These are phyloP conservation scores for Tineola bisselliella DNA, from an alignment of 2,888 invertebrate species.

Conservation along the genomic window DNA sequence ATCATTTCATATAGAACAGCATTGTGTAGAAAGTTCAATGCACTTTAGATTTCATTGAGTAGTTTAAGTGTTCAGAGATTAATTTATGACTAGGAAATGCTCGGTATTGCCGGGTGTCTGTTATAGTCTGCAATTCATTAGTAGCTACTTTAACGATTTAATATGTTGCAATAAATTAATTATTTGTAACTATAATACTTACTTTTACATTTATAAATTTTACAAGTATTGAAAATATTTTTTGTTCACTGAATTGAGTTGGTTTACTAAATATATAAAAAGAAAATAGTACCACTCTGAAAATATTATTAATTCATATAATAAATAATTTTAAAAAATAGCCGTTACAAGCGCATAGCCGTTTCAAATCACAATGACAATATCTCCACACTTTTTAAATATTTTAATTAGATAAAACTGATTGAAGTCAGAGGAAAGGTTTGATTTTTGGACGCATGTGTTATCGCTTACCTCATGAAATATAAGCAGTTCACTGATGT, in stretches of 20 bases:
- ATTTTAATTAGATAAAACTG: background rate
- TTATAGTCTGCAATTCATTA: background rate
- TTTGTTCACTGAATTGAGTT: too few relatives aligned
- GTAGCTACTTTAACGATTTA: background rate
- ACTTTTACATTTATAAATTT: background rate
- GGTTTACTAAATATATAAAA: too few relatives aligned
- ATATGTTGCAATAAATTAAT: background rate
- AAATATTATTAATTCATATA: too few relatives aligned
- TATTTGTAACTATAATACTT: background rate
- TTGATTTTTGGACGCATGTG: background rate
- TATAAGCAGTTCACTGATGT: background rate
- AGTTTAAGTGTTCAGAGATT: slow-evolving; percentile 2
- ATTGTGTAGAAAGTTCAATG: slow-evolving; percentile 3
- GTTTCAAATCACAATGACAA: too few relatives aligned
- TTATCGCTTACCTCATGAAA: slow-evolving; percentile 3
- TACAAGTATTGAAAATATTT: too few relatives aligned
- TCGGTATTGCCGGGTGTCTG: background rate
- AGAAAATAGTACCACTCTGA: too few relatives aligned
- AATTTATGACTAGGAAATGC: slow-evolving; percentile 2
- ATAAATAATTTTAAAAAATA: too few relatives aligned
- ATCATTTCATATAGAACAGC: background rate
- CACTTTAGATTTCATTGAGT: slow-evolving; percentile 7
- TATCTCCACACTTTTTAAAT: too few relatives aligned
- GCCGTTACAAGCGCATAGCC: too few relatives aligned
- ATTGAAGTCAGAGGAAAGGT: background rate